Evolutionary conservation across 2,797 vertebrate genomes (phyloP), one percentile per base, ranked within the genome.

Genomic region (Caiman crocodilus): DNA sequence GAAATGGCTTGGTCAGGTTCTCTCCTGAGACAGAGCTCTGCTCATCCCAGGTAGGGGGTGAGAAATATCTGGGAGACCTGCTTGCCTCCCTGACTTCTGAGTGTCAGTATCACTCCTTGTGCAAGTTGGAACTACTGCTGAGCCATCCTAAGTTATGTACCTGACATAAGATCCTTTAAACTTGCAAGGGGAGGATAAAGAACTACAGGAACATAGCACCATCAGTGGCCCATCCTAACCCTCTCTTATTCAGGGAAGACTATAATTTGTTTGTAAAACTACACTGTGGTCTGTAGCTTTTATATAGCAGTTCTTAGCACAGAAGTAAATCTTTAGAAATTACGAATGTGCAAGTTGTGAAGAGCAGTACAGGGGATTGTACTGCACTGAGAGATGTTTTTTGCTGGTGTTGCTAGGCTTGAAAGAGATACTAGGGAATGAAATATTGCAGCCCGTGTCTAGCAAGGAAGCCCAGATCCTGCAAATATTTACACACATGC

Each of bases 181-280:
- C 79, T 61, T 78, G 69, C 79, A 71, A 84, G 78, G 67, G 85
- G 18, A 2, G n/a, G 55, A 64, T 65, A 84, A 78, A 78, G 69
- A 87, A 85, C 57, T 2, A 12, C n/a, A 32, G 21, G 58, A 21
- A 59, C 18, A 17, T 17, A 17, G 16, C 7, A 21, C 18, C 7
- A 17, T 78, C 83, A 90, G 9, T 15, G 76, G 64, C 25, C 89
- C 81, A 50, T 83, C 59, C 25, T 85, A 87, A 94, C 71, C 4
- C 58, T 76, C 73, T 67, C 90, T 82, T 90, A 61, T 78, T 9
- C 83, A 1, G 0, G 55, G 76, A 91, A 56, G 76, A 91, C 89
- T 74, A 35, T 56, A 69, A 82, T 32, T 58, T 59, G 58, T 76
- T 79, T 95, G 90, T 93, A 94, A 94, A 96, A 95, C 86, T 82